Percentiles rank a stretch among this genome's conserved stretches.
phyloP scores from a whole-genome alignment of 1,140 invertebrate species.

The Asbolus verrucosus region DNA sequence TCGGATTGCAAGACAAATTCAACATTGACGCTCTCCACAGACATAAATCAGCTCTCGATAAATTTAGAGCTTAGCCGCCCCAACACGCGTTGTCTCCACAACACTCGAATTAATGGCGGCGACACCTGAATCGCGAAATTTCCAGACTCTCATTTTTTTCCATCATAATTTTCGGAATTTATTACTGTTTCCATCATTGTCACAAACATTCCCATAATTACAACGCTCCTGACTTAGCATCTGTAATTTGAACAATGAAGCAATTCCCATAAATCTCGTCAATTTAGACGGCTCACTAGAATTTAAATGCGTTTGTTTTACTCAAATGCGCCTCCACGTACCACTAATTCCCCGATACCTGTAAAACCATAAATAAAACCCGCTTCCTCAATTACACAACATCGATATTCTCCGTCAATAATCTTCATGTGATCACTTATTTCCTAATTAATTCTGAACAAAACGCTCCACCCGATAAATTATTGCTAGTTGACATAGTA shows the following conservation, averaged over 20 bases:
- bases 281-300: slow-evolving; percentile 44
- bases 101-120: slow-evolving; percentile 33
- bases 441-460: slow-evolving; percentile 35
- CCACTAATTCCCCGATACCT: slow-evolving; percentile 38
- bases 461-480: slow-evolving; percentile 23
- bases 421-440: slow-evolving; percentile 29
- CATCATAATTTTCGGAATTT: slow-evolving; percentile 33
- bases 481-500: slow-evolving; percentile 30
- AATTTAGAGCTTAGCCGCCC: slow-evolving; percentile 32
- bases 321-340: slow-evolving; percentile 43
- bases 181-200: slow-evolving; percentile 40
- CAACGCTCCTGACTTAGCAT: slow-evolving; percentile 45
- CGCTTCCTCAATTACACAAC: slow-evolving; percentile 26
- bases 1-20: slow-evolving; percentile 31
- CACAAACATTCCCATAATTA: slow-evolving; percentile 44
- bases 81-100: slow-evolving; percentile 33
- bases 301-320: slow-evolving; percentile 44
- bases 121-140: slow-evolving; percentile 35
- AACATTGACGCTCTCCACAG: slow-evolving; percentile 14
- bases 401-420: slow-evolving; percentile 10
- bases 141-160: slow-evolving; percentile 33
- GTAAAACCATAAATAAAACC: slow-evolving; percentile 35
- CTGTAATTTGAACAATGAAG: slow-evolving; percentile 45
- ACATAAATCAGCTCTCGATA: slow-evolving; percentile 31
- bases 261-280: slow-evolving; percentile 43